Evolutionary conservation across 2,797 vertebrate genomes (phyloP).

Genomic region (Chrysocyon brachyurus): DNA sequence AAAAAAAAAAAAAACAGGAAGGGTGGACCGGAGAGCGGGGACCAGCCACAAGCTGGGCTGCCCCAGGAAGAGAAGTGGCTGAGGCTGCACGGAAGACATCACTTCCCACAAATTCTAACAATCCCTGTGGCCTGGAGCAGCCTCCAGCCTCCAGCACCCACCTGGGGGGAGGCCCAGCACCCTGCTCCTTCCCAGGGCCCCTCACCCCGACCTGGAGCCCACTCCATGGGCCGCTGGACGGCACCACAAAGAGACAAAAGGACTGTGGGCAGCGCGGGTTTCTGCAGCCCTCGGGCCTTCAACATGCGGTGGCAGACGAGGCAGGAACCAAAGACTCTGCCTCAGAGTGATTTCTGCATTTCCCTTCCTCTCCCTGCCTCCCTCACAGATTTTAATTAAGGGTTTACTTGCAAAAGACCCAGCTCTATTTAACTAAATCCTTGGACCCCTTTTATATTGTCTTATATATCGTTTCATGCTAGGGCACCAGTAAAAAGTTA

Average conservation of each 20-base stretch:
- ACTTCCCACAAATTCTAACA: no score
- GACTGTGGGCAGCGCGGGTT: not conserved
- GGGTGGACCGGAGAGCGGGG: not conserved
- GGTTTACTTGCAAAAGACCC: constrained; percentile 79
- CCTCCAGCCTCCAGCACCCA: not conserved
- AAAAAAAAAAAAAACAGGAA: no score
- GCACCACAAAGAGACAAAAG: not conserved
- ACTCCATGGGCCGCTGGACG: fast-evolving
- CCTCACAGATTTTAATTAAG: constrained; percentile 75
- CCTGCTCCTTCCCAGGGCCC: not conserved
- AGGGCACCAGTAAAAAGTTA: constrained; percentile 76
- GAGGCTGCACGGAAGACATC: fast-evolving
- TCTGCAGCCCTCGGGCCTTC: fast-evolving
- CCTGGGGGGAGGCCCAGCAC: fast-evolving
- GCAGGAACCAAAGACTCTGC: not conserved
- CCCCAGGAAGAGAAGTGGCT: fast-evolving
- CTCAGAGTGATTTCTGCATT: not conserved
- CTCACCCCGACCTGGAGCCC: not conserved
- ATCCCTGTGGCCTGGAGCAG: no score
- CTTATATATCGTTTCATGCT: constrained; percentile 17
- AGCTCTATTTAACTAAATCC: constrained; percentile 72
- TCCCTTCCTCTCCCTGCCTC: constrained; percentile 20
- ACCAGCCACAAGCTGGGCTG: not conserved
- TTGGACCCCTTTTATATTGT: constrained; percentile 77
- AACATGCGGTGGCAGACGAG: fast-evolving